phyloP scores from a whole-genome alignment of 2,888 invertebrate genomes.

The Synanthedon tipuliformis region DNA sequence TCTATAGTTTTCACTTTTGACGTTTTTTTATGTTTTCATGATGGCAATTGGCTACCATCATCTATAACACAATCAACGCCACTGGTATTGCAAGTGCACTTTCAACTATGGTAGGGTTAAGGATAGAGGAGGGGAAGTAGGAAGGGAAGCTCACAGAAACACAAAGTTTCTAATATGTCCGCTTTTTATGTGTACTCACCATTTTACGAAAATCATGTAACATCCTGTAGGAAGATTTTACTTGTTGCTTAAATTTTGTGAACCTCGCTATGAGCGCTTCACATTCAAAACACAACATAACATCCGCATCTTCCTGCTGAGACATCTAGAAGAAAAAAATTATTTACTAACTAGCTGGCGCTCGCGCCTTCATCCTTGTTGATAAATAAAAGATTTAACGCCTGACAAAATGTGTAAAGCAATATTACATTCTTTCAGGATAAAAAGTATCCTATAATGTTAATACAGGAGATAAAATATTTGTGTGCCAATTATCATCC shows the following conservation, averaged over 20 bases:
- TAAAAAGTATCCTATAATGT: no score
- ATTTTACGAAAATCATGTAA: constrained; percentile 19
- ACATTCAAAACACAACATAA: constrained; percentile 48
- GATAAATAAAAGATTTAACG: no score
- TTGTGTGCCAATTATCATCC: no score
- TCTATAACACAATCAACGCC: background rate
- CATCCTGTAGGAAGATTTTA: constrained; percentile 21
- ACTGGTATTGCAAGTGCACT: no score
- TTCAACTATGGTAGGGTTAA: background rate
- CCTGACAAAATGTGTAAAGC: no score
- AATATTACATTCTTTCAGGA: no score
- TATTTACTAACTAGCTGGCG: background rate
- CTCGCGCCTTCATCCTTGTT: no score
- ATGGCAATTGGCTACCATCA: background rate
- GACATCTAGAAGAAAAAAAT: background rate
- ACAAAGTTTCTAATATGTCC: background rate
- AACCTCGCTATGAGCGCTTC: constrained; percentile 25
- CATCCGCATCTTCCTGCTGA: background rate
- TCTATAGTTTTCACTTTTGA: no score
- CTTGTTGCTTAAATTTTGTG: constrained; percentile 31
- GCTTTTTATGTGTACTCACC: constrained; percentile 14
- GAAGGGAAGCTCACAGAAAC: no score
- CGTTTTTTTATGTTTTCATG: no score
- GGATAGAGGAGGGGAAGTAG: background rate
- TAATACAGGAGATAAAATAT: no score